A percentile compares a stretch with the other conserved stretches of the same genome.
Conservation (phyloP, 2,888 invertebrate species). For the Syrphus vitripennis region DNA sequence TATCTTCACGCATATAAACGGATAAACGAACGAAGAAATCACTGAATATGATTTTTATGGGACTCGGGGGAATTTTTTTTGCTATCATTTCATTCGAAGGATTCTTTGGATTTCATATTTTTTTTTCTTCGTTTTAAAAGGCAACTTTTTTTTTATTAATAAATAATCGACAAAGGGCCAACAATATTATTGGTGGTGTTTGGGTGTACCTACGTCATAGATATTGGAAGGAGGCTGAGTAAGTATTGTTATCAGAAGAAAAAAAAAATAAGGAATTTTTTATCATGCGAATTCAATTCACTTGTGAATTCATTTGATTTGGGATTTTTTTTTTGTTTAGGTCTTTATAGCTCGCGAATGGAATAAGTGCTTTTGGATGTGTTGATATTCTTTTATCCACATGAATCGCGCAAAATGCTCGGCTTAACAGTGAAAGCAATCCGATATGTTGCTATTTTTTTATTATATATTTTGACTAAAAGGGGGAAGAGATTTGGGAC, state of each 20-base stretch:
- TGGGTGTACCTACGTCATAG: not conserved
- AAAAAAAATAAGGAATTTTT: slow-evolving; percentile 38
- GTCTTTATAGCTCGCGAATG: slow-evolving; percentile 51
- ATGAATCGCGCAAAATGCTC: slow-evolving; percentile 34
- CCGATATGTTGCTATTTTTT: not conserved
- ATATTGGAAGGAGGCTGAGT: not conserved
- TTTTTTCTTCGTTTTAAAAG: slow-evolving; percentile 22
- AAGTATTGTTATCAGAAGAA: not conserved
- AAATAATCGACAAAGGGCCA: slow-evolving; percentile 67
- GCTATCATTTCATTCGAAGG: not conserved
- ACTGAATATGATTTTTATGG: slow-evolving; percentile 71
- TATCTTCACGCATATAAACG: slow-evolving; percentile 69
- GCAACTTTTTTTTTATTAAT: slow-evolving; percentile 60
- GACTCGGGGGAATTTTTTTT: slow-evolving; percentile 60
- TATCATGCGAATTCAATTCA: slow-evolving; percentile 71
- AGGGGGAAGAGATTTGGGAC: slow-evolving; percentile 32
- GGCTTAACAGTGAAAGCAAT: slow-evolving; percentile 6
- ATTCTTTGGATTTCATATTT: slow-evolving; percentile 35
- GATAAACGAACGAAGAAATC: slow-evolving; percentile 70
- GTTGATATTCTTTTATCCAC: slow-evolving; percentile 48
- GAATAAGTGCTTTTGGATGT: slow-evolving; percentile 6
- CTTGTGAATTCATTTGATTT: slow-evolving; percentile 70
- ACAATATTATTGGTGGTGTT: slow-evolving; percentile 51
- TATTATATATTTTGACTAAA: not conserved
- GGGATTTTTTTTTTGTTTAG: slow-evolving; percentile 17